phyloP scores from a whole-genome alignment of 2,797 vertebrate genomes.

The Argentina silus region DNA sequence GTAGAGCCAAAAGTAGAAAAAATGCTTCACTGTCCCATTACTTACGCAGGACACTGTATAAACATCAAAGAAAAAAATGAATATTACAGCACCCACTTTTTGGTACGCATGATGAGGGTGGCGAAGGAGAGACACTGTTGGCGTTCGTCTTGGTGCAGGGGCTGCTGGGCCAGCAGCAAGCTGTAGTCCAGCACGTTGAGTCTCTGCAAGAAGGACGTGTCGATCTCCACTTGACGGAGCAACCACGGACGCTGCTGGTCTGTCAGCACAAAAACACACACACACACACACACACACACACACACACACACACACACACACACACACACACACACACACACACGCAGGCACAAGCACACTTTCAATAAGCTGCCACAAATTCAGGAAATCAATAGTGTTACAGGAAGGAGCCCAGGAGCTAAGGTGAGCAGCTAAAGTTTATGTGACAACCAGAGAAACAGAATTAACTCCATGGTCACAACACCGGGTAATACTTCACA shows the following conservation, averaged over 20 bases:
- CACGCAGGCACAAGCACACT: not conserved
- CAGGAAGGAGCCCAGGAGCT: no score
- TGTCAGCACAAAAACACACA: conserved; percentile 48
- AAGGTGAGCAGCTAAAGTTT: no score
- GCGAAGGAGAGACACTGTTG: conserved; percentile 72
- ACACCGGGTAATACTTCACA: no score
- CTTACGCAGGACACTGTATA: no score
- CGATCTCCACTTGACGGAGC: conserved; percentile 83
- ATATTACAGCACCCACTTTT: conserved; percentile 69
- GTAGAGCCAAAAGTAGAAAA: not conserved
- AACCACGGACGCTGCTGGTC: conserved; percentile 84
- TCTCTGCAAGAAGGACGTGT: conserved; percentile 81
- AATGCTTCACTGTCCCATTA: no score
- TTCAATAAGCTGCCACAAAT: no score
- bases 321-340: not conserved
- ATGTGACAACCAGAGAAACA: no score
- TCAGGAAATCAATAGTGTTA: no score
- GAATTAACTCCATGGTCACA: no score
- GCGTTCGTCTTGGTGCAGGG: conserved; percentile 80
- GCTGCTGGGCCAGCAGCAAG: conserved; percentile 84
- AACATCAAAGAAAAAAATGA: not conserved
- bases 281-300: conserved; percentile 9
- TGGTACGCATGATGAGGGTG: conserved; percentile 76
- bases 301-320: not conserved
- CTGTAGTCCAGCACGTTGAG: conserved; percentile 90